Evolutionary conservation across 2,797 vertebrate species (phyloP), one percentile per base, ranked within the genome.

Genomic region (Morus bassanus): DNA sequence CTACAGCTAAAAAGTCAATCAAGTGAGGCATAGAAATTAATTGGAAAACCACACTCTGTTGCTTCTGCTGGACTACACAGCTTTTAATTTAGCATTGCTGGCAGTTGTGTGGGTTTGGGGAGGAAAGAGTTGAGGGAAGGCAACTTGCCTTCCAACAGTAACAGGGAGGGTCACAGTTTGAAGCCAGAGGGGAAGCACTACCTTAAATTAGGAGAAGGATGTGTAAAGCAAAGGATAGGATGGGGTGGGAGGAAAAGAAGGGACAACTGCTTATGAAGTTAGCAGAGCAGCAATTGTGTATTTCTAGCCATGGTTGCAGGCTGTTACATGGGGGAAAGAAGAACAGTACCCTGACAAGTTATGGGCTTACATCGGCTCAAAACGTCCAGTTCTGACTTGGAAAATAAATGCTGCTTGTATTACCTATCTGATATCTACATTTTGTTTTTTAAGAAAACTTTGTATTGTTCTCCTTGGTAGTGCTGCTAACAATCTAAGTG

Each of bases 221-320:
- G 13, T 46, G 53, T 57, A 72, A 80, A 93, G 18, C 7, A n/a
- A 74, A 85, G 39, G n/a, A 17, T 82, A 39, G n/a, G 53, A 72
- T 45, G 33, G 12, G 18, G 10, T 45, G 28, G 43, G 30, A 30
- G 19, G 10, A 76, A 57, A 87, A 77, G 35, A 76, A 74, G 15
- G 11, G 30, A 83, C n/a, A 69, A 22, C 7, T 37, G n/a, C 37
- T 79, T 53, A 41, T 13, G 16, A 45, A 75, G 28, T 69, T 51
- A 67, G 24, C 64, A 48, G 43, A 63, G n/a, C 33, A 67, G 22
- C 33, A 50, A 21, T 21, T 1, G 2, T 5, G 0, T 61, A 8
- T 68, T 78, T 73, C 54, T 92, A 60, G 43, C 28, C 18, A 27
- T 0, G 0, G 11, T 13, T 79, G 35, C 14, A 69, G 63, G 53